A percentile compares a stretch with the other conserved stretches of the same genome.
phyloP scores from a whole-genome alignment of 2,888 invertebrate genomes.

The Antheraea yamamai region DNA sequence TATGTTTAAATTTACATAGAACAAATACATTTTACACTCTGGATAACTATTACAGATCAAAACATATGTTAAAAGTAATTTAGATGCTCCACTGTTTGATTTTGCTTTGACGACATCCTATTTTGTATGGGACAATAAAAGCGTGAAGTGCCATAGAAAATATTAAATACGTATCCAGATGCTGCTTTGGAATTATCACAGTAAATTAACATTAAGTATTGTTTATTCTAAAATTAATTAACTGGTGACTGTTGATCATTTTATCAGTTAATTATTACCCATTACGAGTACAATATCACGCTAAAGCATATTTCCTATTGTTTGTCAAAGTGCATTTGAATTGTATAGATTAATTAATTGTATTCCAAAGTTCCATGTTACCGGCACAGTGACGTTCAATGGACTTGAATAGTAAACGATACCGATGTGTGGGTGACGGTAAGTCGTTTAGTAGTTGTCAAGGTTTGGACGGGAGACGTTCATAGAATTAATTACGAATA shows the following conservation, averaged over 20 bases:
- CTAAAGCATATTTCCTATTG: neutral
- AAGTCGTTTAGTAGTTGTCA: slow-evolving; percentile 44
- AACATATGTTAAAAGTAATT: no score
- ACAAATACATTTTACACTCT: neutral
- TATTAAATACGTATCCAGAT: neutral
- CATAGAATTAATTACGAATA: slow-evolving; percentile 64
- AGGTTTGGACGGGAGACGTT: slow-evolving; percentile 59
- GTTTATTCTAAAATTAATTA: neutral
- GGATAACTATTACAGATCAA: neutral
- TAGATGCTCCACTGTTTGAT: neutral
- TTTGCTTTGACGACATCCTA: neutral
- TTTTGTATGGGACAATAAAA: neutral
- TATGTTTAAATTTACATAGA: neutral
- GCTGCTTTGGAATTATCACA: neutral
- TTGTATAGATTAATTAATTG: slow-evolving; percentile 16
- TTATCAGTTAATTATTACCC: neutral
- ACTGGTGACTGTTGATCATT: no score
- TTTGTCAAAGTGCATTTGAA: neutral
- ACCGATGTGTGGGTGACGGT: slow-evolving; percentile 44
- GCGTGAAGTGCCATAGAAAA: neutral
- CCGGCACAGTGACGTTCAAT: slow-evolving; percentile 19
- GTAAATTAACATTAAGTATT: neutral
- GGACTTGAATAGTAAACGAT: slow-evolving; percentile 28
- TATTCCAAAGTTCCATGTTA: slow-evolving; percentile 18
- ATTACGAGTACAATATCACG: slow-evolving; percentile 6